Base-by-base conservation (phyloP, 2,113 vertebrate species). In the Sisor rabdophorus region DNA sequence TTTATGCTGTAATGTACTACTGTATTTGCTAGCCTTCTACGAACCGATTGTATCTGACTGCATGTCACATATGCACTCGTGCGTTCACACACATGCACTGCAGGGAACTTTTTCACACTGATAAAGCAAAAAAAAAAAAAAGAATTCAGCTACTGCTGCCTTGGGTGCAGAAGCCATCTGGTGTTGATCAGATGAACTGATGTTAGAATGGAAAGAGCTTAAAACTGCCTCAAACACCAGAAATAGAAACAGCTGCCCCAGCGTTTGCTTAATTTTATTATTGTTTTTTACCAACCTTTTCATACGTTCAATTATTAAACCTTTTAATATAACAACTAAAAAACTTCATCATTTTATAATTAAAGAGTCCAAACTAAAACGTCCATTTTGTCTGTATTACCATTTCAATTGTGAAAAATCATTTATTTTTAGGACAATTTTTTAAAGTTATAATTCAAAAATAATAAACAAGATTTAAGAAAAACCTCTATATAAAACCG, bases 161-260 rank as follows among this genome's bases (percentile, higher is more conserved):
- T 36, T 59, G 54, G 75, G 75, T 75, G 32, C 8, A 20, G 44
- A 78, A 16, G 55, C 60, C 76, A 65, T 81, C 63, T 79, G 73
- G 68, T 19, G 36, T 76, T 83, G 73, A 83, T 68, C 69, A 68
- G 74, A 63, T 76, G 32, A 16, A 40, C 40, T 79, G 73, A 76
- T 58, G 60, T 75, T 63, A 48, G 36, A n/a, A n/a, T n/a, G 59
- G 52, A 70, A 59, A 32, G 36, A 59, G 59, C 36, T 47, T 28
- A 36, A 56, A 74, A 28, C 32, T 61, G 44, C 55, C 73, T 56
- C 59, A 54, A 32, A 15, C 30, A 44, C 76, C 61, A 64, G 69
- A 68, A 76, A 71, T 65, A 44, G n/a, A 44, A 22, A 68, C 22
- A 50, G 16, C 50, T 44, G 28, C 1, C 1, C 44, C 65, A 56